Evolutionary conservation across 2,797 vertebrate genomes (phyloP), one percentile per base, ranked within the genome.

Genomic region (Lutra lutra): DNA sequence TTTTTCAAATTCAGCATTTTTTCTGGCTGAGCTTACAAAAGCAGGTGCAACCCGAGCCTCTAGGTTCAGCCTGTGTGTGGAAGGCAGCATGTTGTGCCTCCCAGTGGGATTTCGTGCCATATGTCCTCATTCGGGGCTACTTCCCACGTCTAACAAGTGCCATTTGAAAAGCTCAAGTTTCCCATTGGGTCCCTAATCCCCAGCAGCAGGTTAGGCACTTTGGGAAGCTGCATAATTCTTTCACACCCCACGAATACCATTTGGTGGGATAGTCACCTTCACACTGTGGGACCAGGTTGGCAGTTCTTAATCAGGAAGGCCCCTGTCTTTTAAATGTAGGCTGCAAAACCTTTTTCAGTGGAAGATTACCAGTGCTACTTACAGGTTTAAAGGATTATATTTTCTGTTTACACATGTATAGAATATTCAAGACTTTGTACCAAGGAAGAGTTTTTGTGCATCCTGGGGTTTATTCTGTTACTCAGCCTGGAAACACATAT

Each of bases 121-220:
- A 2, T 96, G 94, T 82, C 73, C 60, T 73, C 66, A 14, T 62
- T 35, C 38, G 35, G 66, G 93, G 27, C 86, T 72, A 25, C 7
- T 75, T 70, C 93, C 75, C 85, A 68, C 7, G 38, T 89, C 92
- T 87, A 58, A 73, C 64, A 77, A 92, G 97, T 66, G 72, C 96
- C 79, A 23, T 87, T 62, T 87, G 92, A 90, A 89, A 89, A 89
- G 86, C 78, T 78, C 46, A 25, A 0, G 87, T 91, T 86, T 77
- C 94, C 87, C 88, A n/a, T 29, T 23, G 86, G 92, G 90, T 4
- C 20, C 68, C 51, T 89, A 60, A 82, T 68, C 77, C 60, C 54
- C 54, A 18, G 38, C 75, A 68, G 82, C 86, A 85, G 40, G 56
- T 46, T 32, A 62, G 92, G 48, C 93, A n/a, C 38, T 20, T 48